Percentiles rank a stretch among this genome's conserved stretches.
phyloP scores from a whole-genome alignment of 1,140 invertebrate species.

The Heliothis virescens region DNA sequence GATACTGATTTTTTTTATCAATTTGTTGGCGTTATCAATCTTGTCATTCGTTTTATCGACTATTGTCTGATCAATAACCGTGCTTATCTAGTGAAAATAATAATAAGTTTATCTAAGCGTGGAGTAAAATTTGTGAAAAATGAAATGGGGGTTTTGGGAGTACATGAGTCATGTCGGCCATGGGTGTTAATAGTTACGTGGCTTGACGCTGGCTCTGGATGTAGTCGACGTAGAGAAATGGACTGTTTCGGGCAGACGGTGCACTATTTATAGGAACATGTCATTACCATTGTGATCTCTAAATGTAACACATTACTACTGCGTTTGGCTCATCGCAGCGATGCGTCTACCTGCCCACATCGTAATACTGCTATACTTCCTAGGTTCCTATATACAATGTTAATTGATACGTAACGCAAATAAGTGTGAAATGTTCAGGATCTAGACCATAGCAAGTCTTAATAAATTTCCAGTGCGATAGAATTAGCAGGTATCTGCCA shows the following conservation, averaged over 20 bases:
- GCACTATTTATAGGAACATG: conserved; percentile 35
- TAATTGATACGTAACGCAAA: background rate
- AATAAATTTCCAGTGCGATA: background rate
- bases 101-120: conserved; percentile 43
- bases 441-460: background rate
- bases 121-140: conserved; percentile 6
- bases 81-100: conserved; percentile 48
- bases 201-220: background rate
- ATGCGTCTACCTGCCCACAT: conserved; percentile 11
- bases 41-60: conserved; percentile 59
- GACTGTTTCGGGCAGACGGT: conserved; percentile 30
- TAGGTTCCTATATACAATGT: conserved; percentile 17
- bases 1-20: conserved; percentile 59
- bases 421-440: background rate
- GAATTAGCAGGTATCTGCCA: background rate
- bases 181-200: background rate
- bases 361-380: background rate
- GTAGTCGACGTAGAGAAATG: conserved; percentile 35
- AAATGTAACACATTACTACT: conserved; percentile 31
- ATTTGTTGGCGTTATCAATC: conserved; percentile 61
- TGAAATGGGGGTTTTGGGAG: background rate
- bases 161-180: conserved; percentile 16
- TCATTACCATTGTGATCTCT: conserved; percentile 39
- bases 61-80: conserved; percentile 63
- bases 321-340: conserved; percentile 18